These are phyloP conservation scores for Actinernus sp. DNA, from an alignment of 92 coral and sea anemone genomes.

Conservation along the genomic window DNA sequence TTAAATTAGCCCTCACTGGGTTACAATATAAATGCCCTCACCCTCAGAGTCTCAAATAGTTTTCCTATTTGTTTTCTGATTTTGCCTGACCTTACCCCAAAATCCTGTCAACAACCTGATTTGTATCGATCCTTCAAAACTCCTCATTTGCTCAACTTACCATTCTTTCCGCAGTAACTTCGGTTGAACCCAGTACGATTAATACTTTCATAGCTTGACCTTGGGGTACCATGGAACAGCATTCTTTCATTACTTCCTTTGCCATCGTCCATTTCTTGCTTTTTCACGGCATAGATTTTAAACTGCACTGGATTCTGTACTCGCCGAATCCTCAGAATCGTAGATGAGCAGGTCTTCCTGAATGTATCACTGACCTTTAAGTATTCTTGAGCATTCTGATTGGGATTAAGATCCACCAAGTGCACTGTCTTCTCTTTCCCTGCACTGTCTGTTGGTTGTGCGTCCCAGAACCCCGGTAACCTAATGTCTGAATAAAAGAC, in stretches of 20 bases:
- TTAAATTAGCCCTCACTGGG: too few species aligned
- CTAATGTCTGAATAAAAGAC: conserved; percentile 15
- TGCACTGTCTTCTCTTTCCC: conserved; percentile 66
- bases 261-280: conserved; percentile 68
- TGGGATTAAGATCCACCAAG: conserved; percentile 53
- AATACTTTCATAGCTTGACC: conserved; percentile 34
- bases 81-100: too few species aligned
- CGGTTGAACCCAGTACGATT: conserved; percentile 74
- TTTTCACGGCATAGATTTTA: conserved; percentile 39
- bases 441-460: conserved; percentile 59
- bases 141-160: too few species aligned
- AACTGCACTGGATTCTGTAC: conserved; percentile 74
- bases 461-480: conserved; percentile 68
- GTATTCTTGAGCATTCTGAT: conserved; percentile 42
- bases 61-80: too few species aligned
- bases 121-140: too few species aligned
- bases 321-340: conserved; percentile 64
- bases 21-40: too few species aligned
- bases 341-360: conserved; percentile 12
- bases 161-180: conserved; percentile 69
- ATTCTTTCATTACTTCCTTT: conserved; percentile 69
- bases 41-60: too few species aligned
- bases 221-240: conserved; percentile 76
- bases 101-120: too few species aligned
- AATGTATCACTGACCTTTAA: conserved; percentile 35